Conservation (phyloP, 30 jellyfish, hydroid and myxozoan genomes). For the Aurelia coerulea region DNA sequence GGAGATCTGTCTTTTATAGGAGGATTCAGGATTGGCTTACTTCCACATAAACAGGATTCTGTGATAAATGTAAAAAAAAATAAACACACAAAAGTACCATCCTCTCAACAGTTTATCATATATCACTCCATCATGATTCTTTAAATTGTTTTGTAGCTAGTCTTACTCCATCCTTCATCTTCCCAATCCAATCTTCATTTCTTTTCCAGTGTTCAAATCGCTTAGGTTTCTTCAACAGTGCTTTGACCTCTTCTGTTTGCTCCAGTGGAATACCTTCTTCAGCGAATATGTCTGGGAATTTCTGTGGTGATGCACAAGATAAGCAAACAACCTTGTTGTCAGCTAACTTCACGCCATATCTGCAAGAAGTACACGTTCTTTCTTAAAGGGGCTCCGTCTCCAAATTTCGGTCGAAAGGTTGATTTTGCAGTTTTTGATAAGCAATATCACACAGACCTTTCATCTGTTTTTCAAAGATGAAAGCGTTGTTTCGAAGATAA, state of each 20-base stretch:
- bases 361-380: background rate
- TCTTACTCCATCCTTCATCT: constrained; percentile 11
- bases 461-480: too few species aligned
- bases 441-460: too few species aligned
- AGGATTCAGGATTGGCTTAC: too few species aligned
- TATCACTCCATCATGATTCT: background rate
- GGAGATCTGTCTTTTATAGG: background rate
- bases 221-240: constrained; percentile 23
- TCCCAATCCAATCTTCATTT: constrained; percentile 39
- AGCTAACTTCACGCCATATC: constrained; percentile 24
- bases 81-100: background rate
- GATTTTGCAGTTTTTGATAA: too few species aligned
- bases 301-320: constrained; percentile 62
- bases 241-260: constrained; percentile 2
- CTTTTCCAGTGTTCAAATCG: constrained; percentile 15
- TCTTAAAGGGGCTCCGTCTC: too few species aligned
- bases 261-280: constrained; percentile 27
- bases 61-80: too few species aligned
- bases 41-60: too few species aligned
- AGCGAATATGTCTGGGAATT: constrained; percentile 51
- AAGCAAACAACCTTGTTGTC: constrained; percentile 17
- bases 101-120: background rate
- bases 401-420: too few species aligned
- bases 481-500: too few species aligned
- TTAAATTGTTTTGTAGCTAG: constrained; percentile 27